Conservation (phyloP, 2,113 vertebrate genomes). For the Gavia stellata region DNA sequence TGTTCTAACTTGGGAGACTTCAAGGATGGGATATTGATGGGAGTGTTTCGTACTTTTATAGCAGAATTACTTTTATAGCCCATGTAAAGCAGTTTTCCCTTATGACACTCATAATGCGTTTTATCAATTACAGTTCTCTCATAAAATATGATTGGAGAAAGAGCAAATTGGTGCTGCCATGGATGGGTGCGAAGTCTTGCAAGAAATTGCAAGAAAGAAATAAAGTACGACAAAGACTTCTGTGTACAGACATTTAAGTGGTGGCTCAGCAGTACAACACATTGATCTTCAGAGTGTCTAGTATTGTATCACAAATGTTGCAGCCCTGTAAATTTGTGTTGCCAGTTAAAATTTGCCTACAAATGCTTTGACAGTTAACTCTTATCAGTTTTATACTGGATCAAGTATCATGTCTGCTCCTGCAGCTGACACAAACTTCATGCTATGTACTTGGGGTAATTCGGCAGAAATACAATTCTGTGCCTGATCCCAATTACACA, state of each 20-base stretch:
- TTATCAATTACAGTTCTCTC: background rate
- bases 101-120: background rate
- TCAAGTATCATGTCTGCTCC: background rate
- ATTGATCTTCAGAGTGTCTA: background rate
- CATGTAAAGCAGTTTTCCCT: background rate
- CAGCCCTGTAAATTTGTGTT: background rate
- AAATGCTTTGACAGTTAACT: background rate
- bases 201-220: background rate
- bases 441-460: background rate
- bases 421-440: background rate
- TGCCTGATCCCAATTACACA: background rate
- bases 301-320: background rate
- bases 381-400: background rate
- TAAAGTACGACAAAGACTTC: background rate
- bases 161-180: background rate
- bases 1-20: background rate
- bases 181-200: background rate
- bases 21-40: background rate
- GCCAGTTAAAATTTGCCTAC: background rate
- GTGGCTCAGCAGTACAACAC: background rate
- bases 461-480: background rate
- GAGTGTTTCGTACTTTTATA: no score
- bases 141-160: background rate
- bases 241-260: background rate
- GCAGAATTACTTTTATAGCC: background rate